Evolutionary conservation across 1,140 invertebrate species (phyloP), one percentile per base, ranked within the genome.

Genomic region (Doryteuthis pealeii): DNA sequence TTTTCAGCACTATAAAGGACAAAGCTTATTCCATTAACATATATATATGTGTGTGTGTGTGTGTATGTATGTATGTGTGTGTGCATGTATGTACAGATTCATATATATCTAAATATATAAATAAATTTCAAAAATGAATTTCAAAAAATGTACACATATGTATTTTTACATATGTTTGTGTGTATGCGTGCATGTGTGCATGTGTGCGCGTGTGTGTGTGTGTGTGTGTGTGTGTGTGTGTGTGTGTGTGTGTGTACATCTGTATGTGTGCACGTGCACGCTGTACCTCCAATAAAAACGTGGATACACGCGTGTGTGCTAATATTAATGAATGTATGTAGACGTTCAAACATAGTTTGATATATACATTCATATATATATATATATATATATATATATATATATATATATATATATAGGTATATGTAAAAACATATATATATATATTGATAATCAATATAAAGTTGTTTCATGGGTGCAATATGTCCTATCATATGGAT

Each of bases 181-280:
- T 58, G 54, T 58, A 18, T 58, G 54, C 6, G 54, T n/a, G 54
- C 6, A 18, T 58, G 26, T 58, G 54, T 58, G 54, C 18, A 18
- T 62, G 54, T n/a, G 54, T 62, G 54, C 18, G 26, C 18, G 54
- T 58, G 54, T 8, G 18, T 62, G 18, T 62, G 54, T 62, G 26
- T 62, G 26, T 62, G 54, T 40, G 35, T 62, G 26, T 62, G 26
- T 62, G 18, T 62, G 54, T 62, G 54, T 62, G 54, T 62, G 54
- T 62, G 54, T 4, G 3, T 62, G 54, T n/a, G 54, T 28, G 26
- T 62, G 54, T 28, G 22, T 49, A 22, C 45, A 22, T 49, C 12
- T 49, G 45, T 49, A 12, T 49, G 45, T 49, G 45, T 49, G 45
- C 22, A 49, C 22, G 22, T 15, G 45, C 22, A 15, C 22, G 45